phyloP scores from a whole-genome alignment of 2,797 vertebrate species.

The Syndactyla subalaris region DNA sequence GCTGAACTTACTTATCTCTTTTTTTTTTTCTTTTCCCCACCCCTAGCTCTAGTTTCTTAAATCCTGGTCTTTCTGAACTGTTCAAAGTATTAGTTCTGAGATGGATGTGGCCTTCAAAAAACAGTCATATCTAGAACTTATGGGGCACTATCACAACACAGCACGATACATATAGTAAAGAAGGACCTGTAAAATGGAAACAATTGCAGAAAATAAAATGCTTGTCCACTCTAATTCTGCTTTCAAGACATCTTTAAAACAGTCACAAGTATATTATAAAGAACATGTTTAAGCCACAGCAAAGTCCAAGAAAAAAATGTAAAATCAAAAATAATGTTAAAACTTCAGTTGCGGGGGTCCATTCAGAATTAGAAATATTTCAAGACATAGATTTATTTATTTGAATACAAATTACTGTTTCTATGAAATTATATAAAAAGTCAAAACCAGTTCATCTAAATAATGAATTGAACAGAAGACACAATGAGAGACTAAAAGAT shows the following conservation, averaged over 20 bases:
- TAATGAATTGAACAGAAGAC: not conserved
- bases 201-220: not conserved
- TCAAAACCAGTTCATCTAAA: not conserved
- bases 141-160: not conserved
- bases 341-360: not conserved
- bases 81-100: not conserved
- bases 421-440: not conserved
- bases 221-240: not conserved
- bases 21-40: not conserved
- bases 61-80: not conserved
- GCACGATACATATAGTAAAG: not conserved
- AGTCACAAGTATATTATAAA: not conserved
- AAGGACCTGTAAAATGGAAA: not conserved
- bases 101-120: not conserved
- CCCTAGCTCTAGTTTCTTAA: not conserved
- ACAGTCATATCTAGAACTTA: not conserved
- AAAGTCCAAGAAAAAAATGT: not conserved
- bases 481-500: not conserved
- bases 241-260: not conserved
- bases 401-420: not conserved
- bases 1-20: not conserved
- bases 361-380: not conserved
- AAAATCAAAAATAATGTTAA: not conserved
- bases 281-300: not conserved
- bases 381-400: fast-evolving